Base-by-base conservation (phyloP, 2,113 vertebrate genomes). In the Elanoides forficatus region DNA sequence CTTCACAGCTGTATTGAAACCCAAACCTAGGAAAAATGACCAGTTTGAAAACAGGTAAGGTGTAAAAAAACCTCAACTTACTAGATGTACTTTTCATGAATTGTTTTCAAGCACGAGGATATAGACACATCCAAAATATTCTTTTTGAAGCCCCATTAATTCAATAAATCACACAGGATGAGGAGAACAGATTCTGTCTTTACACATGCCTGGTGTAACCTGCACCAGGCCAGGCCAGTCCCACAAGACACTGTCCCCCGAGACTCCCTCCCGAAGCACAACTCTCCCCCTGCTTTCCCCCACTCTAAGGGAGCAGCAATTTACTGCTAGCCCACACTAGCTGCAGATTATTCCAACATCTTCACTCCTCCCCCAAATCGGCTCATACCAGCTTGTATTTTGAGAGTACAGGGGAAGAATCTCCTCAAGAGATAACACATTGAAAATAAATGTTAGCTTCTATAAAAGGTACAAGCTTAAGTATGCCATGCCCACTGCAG, bases 361-460 rank as follows among this genome's bases (percentile, higher is more conserved):
- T 87, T 95, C 91, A 90, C 74, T 95, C 91, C 93, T 94, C 93
- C 93, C 87, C 95, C 93, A 95, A 50, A 94, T 90, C 90, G 87
- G 4, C 87, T 95, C 93, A 93, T 93, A 95, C 58, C 91, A 95
- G 94, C 91, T 96, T 97, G 89, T 95, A 96, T 94, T 95, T 95
- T 95, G 91, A 95, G 93, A 79, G 53, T 43, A 92, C 58, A 94
- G 73, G 91, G 78, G 88, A 97, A 97, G 95, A 96, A 95, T 89
- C 93, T 95, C 89, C 97, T 95, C 93, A 95, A 96, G 94, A 97
- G 95, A 97, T 94, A 97, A 90, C 91, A 93, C 86, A 48, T 80
- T 86, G 91, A 96, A 97, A 97, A 96, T 96, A 98, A 97, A 97
- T 96, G 93, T 90, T 96, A 93, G 90, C 92, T 96, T 93, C 86